Evolutionary conservation across 2,797 vertebrate genomes (phyloP).

Genomic region (Glyptemys insculpta): DNA sequence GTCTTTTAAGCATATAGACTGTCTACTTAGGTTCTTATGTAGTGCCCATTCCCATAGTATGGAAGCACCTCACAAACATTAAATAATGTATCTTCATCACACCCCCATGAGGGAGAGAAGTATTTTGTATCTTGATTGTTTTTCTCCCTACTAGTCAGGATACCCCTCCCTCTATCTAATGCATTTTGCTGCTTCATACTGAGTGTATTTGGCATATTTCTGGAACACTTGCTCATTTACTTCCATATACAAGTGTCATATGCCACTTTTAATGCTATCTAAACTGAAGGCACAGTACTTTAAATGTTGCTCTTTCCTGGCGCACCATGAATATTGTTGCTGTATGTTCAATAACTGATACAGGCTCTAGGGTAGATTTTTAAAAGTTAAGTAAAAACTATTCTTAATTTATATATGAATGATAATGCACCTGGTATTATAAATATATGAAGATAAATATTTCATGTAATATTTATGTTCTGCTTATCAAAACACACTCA

Average conservation of each 20-base stretch:
- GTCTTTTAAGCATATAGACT: neutral
- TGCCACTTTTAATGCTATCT: neutral
- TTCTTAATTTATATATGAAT: neutral
- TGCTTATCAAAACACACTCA: neutral
- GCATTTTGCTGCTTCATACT: neutral
- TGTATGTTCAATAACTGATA: neutral
- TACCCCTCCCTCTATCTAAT: fast-evolving
- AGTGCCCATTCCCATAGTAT: neutral
- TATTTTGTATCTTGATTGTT: fast-evolving
- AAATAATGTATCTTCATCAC: fast-evolving
- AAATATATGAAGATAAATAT: neutral
- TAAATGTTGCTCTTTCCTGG: neutral
- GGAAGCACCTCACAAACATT: fast-evolving
- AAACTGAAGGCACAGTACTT: neutral
- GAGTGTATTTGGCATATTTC: neutral
- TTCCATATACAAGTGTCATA: neutral
- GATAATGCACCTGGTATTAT: neutral
- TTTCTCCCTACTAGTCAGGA: neutral
- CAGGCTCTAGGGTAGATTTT: neutral
- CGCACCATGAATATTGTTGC: neutral
- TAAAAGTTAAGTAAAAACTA: neutral
- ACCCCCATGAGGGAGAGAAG: neutral
- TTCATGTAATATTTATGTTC: neutral
- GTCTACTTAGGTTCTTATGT: neutral
- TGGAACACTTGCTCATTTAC: neutral